Conservation (phyloP, 2,113 vertebrate genomes). For the Gavia stellata region DNA sequence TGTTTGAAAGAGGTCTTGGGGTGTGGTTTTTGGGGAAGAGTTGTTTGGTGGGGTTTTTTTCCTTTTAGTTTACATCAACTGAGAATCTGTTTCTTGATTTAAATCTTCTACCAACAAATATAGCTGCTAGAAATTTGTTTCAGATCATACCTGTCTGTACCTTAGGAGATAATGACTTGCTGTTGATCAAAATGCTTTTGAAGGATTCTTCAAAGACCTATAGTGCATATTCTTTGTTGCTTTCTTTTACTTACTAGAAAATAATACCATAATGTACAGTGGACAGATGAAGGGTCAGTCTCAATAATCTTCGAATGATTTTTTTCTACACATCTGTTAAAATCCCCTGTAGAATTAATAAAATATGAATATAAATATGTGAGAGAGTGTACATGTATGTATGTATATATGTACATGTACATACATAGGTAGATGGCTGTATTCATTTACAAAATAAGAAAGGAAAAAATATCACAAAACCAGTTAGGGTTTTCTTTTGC, state of each 20-base stretch:
- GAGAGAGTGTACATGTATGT: no score
- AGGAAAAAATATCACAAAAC: neutral
- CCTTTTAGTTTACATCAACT: neutral
- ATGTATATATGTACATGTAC: accelerated
- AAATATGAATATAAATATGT: neutral
- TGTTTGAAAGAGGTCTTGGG: neutral
- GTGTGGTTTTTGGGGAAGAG: neutral
- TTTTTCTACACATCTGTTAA: neutral
- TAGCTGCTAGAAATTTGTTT: neutral
- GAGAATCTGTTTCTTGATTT: neutral
- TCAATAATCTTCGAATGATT: neutral
- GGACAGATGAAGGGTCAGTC: neutral
- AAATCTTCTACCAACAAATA: neutral
- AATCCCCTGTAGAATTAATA: neutral
- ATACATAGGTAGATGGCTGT: neutral
- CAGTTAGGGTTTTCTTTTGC: neutral
- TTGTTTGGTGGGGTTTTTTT: neutral
- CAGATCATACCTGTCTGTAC: neutral
- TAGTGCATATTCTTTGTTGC: neutral
- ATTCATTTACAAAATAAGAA: neutral
- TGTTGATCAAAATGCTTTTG: neutral
- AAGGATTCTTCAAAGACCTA: neutral
- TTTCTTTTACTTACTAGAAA: neutral
- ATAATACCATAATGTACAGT: neutral
- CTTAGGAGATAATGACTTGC: neutral